These are phyloP conservation scores for Sycophaga agraensis DNA, from an alignment of 1,140 invertebrate genomes.

Conservation along the genomic window DNA sequence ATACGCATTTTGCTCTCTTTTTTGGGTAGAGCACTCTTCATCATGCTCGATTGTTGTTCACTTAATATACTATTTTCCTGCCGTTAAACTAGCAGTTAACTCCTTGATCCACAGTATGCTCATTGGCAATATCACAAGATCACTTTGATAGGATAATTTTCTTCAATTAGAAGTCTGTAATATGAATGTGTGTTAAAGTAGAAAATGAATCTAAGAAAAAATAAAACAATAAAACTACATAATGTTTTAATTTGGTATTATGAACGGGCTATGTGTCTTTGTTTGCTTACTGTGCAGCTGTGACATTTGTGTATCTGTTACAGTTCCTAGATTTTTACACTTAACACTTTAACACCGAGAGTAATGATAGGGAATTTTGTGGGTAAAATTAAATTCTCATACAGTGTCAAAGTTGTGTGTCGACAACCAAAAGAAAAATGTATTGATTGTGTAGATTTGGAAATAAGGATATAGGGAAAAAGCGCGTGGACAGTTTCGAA, in stretches of 20 bases:
- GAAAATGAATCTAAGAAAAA: slow-evolving; percentile 3
- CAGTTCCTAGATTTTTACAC: no score
- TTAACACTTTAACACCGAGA: no score
- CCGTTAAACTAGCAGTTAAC: slow-evolving; percentile 5
- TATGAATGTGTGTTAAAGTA: neutral
- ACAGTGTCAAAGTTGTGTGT: no score
- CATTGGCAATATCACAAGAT: slow-evolving; percentile 16
- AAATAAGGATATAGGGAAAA: no score
- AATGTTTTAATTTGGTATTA: neutral
- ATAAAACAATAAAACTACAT: neutral
- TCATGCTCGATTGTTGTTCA: slow-evolving; percentile 57
- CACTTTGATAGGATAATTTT: neutral
- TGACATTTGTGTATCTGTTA: no score
- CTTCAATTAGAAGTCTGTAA: neutral
- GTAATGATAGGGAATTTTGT: no score
- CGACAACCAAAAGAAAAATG: no score
- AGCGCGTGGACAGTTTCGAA: no score
- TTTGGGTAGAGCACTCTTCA: slow-evolving; percentile 75
- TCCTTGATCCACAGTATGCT: slow-evolving; percentile 4
- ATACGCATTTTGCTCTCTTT: slow-evolving; percentile 97
- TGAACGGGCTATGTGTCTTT: neutral
- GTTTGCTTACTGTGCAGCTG: neutral
- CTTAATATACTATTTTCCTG: slow-evolving; percentile 17
- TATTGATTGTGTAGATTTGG: no score
- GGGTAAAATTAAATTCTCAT: no score